Conservation (phyloP, 2,888 invertebrate species). For the Hemistola chrysoprasaria region DNA sequence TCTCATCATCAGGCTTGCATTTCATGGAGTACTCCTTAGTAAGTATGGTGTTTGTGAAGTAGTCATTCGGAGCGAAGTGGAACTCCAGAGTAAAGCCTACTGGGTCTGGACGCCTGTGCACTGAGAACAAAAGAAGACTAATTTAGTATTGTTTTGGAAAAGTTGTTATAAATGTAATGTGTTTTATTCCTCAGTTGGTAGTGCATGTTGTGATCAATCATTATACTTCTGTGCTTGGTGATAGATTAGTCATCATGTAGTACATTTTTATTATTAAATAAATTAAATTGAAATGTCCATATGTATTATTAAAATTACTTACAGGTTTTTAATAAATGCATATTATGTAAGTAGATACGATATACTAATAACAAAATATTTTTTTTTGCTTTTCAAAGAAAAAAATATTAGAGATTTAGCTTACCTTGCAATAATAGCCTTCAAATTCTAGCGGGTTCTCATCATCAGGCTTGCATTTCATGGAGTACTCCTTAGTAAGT, state of each 20-base stretch:
- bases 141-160: neutral
- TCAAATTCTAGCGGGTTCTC: constrained; percentile 94
- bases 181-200: constrained; percentile 52
- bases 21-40: constrained; percentile 97
- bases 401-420: no score
- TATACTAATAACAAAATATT: no score
- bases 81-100: constrained; percentile 89
- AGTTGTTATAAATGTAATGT: neutral
- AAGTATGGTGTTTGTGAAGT: constrained; percentile 91
- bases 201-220: constrained; percentile 50
- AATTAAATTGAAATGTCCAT: constrained; percentile 29
- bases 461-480: constrained; percentile 94
- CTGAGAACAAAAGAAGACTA: constrained; percentile 40
- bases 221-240: constrained; percentile 31
- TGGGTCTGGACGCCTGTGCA: constrained; percentile 75
- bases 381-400: no score
- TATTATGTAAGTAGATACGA: no score
- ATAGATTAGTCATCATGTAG: constrained; percentile 52
- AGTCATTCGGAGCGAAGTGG: constrained; percentile 95
- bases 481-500: constrained; percentile 95
- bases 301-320: no score
- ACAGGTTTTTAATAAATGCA: no score
- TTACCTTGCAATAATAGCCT: constrained; percentile 93
- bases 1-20: constrained; percentile 92
- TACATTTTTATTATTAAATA: constrained; percentile 45